Base-by-base conservation (phyloP, 2,888 invertebrate species). In the Drosophila meridionalis region DNA sequence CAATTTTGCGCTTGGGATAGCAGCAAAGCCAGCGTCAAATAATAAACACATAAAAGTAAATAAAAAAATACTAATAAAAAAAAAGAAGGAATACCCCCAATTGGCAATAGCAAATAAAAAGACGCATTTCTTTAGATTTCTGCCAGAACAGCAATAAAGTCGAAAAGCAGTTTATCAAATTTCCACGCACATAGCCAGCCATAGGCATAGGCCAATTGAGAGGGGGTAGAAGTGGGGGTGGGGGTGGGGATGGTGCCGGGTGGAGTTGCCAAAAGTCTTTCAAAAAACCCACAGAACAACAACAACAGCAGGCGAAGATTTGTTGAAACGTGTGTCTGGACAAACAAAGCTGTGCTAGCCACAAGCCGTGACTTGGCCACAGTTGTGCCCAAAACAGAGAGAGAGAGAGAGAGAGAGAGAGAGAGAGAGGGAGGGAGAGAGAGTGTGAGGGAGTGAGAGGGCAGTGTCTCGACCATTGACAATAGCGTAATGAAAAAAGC, bases 1-100 rank as follows among this genome's bases (percentile, higher is more conserved):
- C 89, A 84, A 84, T 84, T 84, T 89, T 82, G 61, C 82, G 83
- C 87, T 83, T 73, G 74, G 78, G 67, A 61, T 69, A 53, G 76
- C 88, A 84, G 62, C 69, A 69, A 76, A 87, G 73, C 60, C 69
- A 72, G 76, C 74, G 57, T 84, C 87, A 83, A 83, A 84, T 85
- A 85, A 85, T 87, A 89, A 89, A 85, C 88, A 89, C 88, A 89
- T 85, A 89, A 85, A 85, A 85, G 90, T 87, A 89, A 89, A 89
- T 89, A 87, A 89, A 83, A 85, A 89, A 83, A 83, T 73, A 73
- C 73, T 67, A 83, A 84, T 81, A 87, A 86, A 77, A 82, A 61
- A 9, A 55, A 36, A 34, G 20, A 59, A 58, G 43, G 58, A 58
- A 64, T 61, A 64, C 40, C 38, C 57, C 34, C 64, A 74, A 82